These are phyloP conservation scores for Sarcophaga peregrina DNA, from an alignment of 1,140 invertebrate genomes.

Conservation along the genomic window DNA sequence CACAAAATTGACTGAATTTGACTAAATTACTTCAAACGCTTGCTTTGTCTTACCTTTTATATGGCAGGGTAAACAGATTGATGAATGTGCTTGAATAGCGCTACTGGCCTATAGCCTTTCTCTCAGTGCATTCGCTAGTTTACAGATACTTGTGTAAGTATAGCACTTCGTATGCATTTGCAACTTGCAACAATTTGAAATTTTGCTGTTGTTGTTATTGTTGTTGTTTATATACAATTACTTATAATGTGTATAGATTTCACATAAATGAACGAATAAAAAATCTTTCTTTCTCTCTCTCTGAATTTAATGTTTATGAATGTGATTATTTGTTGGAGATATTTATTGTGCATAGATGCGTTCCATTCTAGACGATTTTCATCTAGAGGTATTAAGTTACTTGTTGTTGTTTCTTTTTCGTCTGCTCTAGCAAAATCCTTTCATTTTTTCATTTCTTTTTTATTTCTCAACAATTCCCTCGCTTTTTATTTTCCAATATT, in stretches of 20 bases:
- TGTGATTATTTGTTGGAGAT: constrained; percentile 40
- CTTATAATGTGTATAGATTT: neutral
- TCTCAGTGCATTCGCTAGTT: neutral
- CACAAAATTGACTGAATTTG: no score
- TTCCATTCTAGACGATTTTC: constrained; percentile 25
- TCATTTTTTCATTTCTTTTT: neutral
- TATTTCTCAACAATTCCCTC: neutral
- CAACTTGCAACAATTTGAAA: constrained; percentile 12
- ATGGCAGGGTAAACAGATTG: no score
- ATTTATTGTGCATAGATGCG: constrained; percentile 23
- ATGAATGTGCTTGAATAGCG: no score
- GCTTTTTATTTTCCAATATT: no score
- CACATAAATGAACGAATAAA: neutral
- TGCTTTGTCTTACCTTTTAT: no score
- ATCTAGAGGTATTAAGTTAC: constrained; percentile 16
- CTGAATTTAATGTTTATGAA: constrained; percentile 36
- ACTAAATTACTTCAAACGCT: no score
- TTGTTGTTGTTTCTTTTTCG: neutral
- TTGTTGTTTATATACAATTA: neutral
- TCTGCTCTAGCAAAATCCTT: neutral
- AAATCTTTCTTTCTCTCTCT: neutral
- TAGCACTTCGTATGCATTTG: neutral
- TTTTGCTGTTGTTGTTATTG: neutral
- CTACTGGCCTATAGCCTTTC: neutral
- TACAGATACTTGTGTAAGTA: neutral